A percentile compares a stretch with the other conserved stretches of the same genome.
These are phyloP conservation scores for Dendroctonus valens DNA, from an alignment of 1,140 invertebrate species.

Conservation along the genomic window DNA sequence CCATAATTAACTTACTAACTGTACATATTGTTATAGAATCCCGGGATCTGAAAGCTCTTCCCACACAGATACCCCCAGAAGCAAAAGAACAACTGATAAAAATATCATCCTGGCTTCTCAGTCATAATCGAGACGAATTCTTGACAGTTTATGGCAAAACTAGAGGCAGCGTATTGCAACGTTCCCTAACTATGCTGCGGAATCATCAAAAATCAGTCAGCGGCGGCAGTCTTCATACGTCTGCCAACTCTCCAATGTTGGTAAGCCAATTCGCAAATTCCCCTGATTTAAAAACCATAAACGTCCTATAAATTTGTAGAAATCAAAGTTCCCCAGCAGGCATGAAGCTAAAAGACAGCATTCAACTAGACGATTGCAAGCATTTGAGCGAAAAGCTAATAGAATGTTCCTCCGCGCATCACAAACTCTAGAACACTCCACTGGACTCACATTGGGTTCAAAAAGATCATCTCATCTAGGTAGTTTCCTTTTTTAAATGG, in stretches of 20 bases:
- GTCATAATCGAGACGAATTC: constrained; percentile 76
- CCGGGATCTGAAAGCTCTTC: constrained; percentile 36
- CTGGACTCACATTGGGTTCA: constrained; percentile 63
- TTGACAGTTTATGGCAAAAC: constrained; percentile 78
- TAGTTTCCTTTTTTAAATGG: constrained; percentile 9
- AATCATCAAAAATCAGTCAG: constrained; percentile 79
- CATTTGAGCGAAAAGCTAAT: constrained; percentile 80
- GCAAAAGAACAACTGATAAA: constrained; percentile 69
- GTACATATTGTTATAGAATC: constrained; percentile 42
- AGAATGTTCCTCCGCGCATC: constrained; percentile 83
- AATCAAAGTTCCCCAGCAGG: constrained; percentile 56
- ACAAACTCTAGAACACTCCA: constrained; percentile 73
- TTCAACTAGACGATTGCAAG: constrained; percentile 55
- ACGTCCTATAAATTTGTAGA: constrained; percentile 43
- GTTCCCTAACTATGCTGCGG: constrained; percentile 73
- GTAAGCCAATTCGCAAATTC: constrained; percentile 35
- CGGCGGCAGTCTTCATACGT: constrained; percentile 59
- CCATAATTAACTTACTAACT: constrained; percentile 7
- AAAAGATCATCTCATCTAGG: constrained; percentile 52
- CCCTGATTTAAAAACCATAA: background rate
- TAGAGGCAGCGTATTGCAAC: constrained; percentile 71
- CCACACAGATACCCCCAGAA: constrained; percentile 53
- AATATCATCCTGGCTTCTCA: constrained; percentile 81
- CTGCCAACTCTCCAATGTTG: constrained; percentile 48
- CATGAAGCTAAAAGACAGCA: constrained; percentile 53